A percentile compares a stretch with the other conserved stretches of the same genome.
These are phyloP conservation scores for Hypomesus transpacificus DNA, from an alignment of 2,113 vertebrate species.

Conservation along the genomic window DNA sequence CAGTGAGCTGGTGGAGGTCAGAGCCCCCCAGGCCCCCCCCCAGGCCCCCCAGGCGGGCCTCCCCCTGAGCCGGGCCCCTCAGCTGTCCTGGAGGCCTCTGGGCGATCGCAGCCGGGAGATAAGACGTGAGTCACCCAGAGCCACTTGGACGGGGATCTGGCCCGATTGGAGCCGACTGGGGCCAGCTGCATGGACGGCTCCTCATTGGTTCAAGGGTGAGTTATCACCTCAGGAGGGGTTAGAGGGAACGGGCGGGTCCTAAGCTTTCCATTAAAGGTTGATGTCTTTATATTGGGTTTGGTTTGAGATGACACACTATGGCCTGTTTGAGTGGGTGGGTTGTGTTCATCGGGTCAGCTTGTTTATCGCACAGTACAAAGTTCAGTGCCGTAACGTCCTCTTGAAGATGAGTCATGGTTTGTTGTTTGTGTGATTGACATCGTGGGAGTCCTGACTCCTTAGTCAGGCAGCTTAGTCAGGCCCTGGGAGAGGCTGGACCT, in stretches of 20 bases:
- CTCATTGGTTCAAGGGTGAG: constrained; percentile 50
- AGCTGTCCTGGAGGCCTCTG: background rate
- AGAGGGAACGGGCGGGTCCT: constrained; percentile 18
- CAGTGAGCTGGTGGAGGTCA: background rate
- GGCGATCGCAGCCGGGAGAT: constrained; percentile 8
- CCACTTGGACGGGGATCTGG: background rate
- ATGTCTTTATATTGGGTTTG: constrained; percentile 21
- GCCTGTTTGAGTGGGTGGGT: no score
- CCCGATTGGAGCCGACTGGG: background rate
- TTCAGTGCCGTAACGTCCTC: no score
- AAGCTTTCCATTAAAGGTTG: constrained; percentile 31
- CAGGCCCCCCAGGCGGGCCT: background rate
- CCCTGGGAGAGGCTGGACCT: constrained; percentile 6
- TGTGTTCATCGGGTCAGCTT: no score
- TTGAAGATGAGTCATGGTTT: no score
- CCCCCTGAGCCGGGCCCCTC: background rate
- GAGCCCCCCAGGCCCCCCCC: background rate
- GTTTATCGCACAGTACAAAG: no score
- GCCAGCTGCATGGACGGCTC: constrained; percentile 36
- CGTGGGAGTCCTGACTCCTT: no score
- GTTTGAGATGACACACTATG: background rate
- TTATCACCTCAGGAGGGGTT: constrained; percentile 37
- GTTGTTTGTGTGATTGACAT: no score
- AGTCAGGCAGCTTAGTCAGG: no score
- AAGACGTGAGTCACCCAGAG: background rate